Base-by-base conservation (phyloP, 2,888 invertebrate genomes). In the Philereme transversata region DNA sequence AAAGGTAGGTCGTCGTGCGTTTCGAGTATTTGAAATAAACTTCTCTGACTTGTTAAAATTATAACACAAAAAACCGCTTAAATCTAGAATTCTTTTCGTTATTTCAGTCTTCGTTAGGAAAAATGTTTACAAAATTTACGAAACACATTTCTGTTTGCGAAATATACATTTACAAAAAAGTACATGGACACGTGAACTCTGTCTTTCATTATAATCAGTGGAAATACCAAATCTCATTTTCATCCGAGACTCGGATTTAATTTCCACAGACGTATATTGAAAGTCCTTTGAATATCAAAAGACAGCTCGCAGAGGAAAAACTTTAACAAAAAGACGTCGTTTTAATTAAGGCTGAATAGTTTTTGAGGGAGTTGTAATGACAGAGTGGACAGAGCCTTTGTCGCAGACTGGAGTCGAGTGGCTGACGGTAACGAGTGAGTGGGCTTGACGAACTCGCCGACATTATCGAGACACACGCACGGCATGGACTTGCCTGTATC, bases 341-440 rank as follows among this genome's bases (percentile, higher is more conserved):
- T 61, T 61, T 65, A 62, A 62, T 64, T 58, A 62, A 63, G 51
- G 57, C 11, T 50, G 56, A 65, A 65, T 65, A 64, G 65, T 63
- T 62, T 61, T 58, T 57, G 45, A 55, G 57, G 41, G 48, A 11
- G 48, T 51, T 41, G 11, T 63, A 66, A 63, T 65, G 59, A 61
- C 35, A 58, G 63, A 60, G 50, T 65, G 57, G 57, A 65, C 64
- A 40, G 44, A 44, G n/a, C 48, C 53, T 62, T 62, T 65, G 61
- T 62, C 22, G 51, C 6, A 34, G n/a, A 22, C 48, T 11, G 50
- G 57, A 44, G 48, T 63, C 56, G 44, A 40, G 41, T 55, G 1
- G 8, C 58, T 44, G 60, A 36, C 11, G 52, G 8, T 35, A 35
- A 35, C 58, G 53, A 38, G 53, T 46, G 38, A 40, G 41, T 47